phyloP scores from a whole-genome alignment of 2,797 vertebrate genomes.

The Echeneis naucrates region DNA sequence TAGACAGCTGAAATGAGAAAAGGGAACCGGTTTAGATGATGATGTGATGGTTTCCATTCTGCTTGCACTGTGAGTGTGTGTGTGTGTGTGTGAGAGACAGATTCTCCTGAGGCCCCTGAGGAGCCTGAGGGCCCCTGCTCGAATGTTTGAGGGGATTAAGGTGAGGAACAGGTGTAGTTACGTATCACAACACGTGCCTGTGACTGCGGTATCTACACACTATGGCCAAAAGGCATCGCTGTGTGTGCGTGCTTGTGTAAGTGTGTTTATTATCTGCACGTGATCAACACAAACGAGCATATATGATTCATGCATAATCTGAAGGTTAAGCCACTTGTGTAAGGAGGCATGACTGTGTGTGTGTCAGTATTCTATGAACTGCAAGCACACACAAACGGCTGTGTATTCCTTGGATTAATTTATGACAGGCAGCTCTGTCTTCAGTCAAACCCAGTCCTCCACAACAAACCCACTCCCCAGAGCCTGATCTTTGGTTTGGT shows the following conservation, averaged over 20 bases:
- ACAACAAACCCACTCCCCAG: conserved; percentile 55
- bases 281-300: not conserved
- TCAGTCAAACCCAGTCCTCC: conserved; percentile 55
- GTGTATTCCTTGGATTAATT: conserved; percentile 62
- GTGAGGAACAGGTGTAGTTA: conserved; percentile 70
- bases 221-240: conserved; percentile 13
- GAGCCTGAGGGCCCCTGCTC: conserved; percentile 67
- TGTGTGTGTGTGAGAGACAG: conserved; percentile 13
- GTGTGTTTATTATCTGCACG: not conserved
- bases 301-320: not conserved
- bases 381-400: conserved; percentile 21
- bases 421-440: conserved; percentile 60
- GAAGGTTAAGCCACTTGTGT: conserved; percentile 8
- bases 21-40: conserved; percentile 61
- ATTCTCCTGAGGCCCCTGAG: conserved; percentile 73
- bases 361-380: conserved; percentile 22
- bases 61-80: conserved; percentile 28
- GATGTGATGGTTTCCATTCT: conserved; percentile 76
- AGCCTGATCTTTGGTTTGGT: conserved; percentile 54
- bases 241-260: no score
- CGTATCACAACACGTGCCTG: conserved; percentile 24
- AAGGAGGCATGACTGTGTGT: conserved; percentile 15
- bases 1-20: conserved; percentile 68
- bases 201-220: conserved; percentile 25
- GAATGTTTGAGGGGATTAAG: conserved; percentile 58